phyloP scores from a whole-genome alignment of 2,797 vertebrate genomes.

The Etheostoma nigrum region DNA sequence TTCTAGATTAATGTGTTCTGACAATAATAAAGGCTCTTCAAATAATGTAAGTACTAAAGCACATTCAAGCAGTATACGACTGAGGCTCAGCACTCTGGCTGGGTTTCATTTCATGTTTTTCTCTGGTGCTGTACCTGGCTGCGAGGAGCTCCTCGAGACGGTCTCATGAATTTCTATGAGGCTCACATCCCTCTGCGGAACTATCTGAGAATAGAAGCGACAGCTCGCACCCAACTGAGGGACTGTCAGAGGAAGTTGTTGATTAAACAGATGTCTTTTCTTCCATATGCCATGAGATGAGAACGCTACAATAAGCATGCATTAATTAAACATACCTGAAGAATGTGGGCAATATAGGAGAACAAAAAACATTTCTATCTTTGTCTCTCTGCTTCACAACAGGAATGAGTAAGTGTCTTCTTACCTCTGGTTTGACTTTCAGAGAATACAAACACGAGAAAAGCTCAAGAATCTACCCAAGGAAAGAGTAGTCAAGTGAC shows the following conservation, averaged over 20 bases:
- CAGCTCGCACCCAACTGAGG: conserved; percentile 71
- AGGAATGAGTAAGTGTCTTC: conserved; percentile 41
- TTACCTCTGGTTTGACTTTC: conserved; percentile 34
- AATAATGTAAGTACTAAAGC: conserved; percentile 68
- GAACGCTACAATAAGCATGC: conserved; percentile 70
- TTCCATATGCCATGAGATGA: conserved; percentile 62
- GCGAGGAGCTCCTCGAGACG: conserved; percentile 52
- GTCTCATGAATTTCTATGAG: conserved; percentile 78
- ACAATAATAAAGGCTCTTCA: conserved; percentile 67
- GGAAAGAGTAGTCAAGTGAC: conserved; percentile 76
- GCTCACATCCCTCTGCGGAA: conserved; percentile 66
- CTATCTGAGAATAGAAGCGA: conserved; percentile 75
- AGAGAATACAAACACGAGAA: conserved; percentile 19
- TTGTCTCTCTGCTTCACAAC: conserved; percentile 52
- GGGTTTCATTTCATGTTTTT: conserved; percentile 61
- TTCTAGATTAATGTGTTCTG: conserved; percentile 63
- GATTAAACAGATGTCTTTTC: conserved; percentile 83
- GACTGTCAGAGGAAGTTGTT: conserved; percentile 81
- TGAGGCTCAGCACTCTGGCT: conserved; percentile 46
- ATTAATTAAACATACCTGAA: conserved; percentile 80
- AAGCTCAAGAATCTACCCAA: conserved; percentile 49
- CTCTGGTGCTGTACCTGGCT: conserved; percentile 60
- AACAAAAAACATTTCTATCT: conserved; percentile 60
- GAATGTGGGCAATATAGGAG: conserved; percentile 55
- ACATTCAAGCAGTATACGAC: conserved; percentile 57